A percentile compares a stretch with the other conserved stretches of the same genome.
Conservation (phyloP, 2,113 vertebrate genomes). For the Gopherus evgoodei region DNA sequence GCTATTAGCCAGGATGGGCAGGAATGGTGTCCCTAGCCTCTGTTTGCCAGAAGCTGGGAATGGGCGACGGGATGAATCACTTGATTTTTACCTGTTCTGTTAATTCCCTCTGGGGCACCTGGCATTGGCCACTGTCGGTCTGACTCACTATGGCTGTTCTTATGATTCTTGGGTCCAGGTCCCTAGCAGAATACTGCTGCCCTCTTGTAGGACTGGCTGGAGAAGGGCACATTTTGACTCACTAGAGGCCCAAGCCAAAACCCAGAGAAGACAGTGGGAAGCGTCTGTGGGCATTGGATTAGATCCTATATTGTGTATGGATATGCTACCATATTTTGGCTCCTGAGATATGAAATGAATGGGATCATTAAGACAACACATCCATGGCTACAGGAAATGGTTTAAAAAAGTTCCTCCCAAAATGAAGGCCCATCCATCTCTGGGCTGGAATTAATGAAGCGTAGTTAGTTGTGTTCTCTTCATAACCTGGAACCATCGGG, state of each 20-base stretch:
- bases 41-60: no score
- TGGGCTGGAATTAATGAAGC: background rate
- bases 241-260: background rate
- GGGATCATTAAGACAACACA: background rate
- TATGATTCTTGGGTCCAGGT: background rate
- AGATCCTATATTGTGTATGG: background rate
- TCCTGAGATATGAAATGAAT: background rate
- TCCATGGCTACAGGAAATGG: background rate
- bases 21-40: no score
- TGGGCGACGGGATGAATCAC: no score
- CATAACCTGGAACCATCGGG: background rate
- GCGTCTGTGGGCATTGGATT: background rate
- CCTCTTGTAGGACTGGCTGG: background rate
- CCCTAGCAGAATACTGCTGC: background rate
- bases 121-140: no score
- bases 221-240: background rate
- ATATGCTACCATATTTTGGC: rapidly evolving
- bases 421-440: background rate
- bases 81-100: no score
- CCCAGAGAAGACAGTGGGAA: background rate
- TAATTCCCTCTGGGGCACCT: no score
- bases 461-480: background rate
- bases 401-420: background rate
- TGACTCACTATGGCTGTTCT: no score
- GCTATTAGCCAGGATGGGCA: no score